Base-by-base conservation (phyloP, 2,888 invertebrate genomes). In the Tetragnatha montana region DNA sequence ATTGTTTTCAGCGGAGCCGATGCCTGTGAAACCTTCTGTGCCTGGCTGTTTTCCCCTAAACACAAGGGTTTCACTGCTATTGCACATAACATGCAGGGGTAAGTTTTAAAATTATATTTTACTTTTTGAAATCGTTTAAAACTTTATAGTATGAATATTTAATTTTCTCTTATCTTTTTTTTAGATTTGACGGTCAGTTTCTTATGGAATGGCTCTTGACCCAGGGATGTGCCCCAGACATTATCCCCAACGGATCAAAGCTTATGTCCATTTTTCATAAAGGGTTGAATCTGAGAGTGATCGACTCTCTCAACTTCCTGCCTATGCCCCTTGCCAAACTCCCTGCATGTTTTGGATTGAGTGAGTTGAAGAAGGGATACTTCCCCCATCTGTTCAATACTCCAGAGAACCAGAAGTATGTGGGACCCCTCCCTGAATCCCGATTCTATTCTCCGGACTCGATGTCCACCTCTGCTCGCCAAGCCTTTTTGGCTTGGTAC, bases 291-390 rank as follows among this genome's bases (percentile, higher is more conserved):
- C 35, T 84, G 14, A 22, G 47, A 21, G 7, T 85, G 8, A 89
- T 87, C 6, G 87, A 90, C 22, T 90, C 89, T 8, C 83, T 75
- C 14, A 87, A 87, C 21, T 90, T 80, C n/a, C 14, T 90, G 3
- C 84, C 84, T 0, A 83, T 83, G 87, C n/a, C 71, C 21, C 10
- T 90, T 10, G 12, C 83, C 8, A 87, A 90, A 83, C 50, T 87
- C 0, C 83, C 87, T 6, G 8, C 22, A 17, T 47, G 21, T 8
- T 90, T 90, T 70, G 80, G 81, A 1, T 14, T 90, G 0, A 19
- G 1, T 4, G 84, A 83, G n/a, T 1, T 80, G 69, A 73, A 8
- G n/a, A 87, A 90, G n/a, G 83, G 90, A 3, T 90, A 87, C 51
- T 87, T 90, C 21, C 87, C 79, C 6, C 79, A 90, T 74, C 50